phyloP scores from a whole-genome alignment of 2,113 vertebrate species.

The Sebastes schlegelii region DNA sequence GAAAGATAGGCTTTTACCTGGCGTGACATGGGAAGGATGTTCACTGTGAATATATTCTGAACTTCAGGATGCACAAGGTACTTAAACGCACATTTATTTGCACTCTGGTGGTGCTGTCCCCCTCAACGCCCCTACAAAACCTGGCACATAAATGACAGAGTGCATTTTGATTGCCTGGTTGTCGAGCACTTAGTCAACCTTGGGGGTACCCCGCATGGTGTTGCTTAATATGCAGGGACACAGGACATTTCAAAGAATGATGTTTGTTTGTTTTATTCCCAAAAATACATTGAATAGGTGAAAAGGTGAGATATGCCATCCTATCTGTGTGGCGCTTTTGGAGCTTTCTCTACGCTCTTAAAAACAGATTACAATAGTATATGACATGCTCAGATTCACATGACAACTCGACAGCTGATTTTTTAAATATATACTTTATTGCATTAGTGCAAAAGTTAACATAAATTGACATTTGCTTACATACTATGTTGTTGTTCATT shows the following conservation, averaged over 20 bases:
- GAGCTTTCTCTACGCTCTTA: neutral
- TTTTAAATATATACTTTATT: too few relatives aligned
- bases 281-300: neutral
- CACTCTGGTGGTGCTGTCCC: neutral
- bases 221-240: neutral
- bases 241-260: neutral
- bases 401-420: neutral
- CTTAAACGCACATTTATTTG: neutral
- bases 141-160: neutral
- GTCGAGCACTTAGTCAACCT: neutral
- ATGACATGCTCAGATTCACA: neutral
- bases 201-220: neutral
- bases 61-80: neutral
- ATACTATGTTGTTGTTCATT: too few relatives aligned
- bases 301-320: neutral
- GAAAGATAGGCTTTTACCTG: neutral
- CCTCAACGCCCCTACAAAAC: neutral
- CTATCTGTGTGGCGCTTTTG: neutral
- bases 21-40: neutral
- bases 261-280: neutral
- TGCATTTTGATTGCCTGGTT: conserved; percentile 5
- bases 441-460: too few relatives aligned
- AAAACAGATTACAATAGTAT: neutral
- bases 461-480: too few relatives aligned
- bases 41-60: neutral